Evolutionary conservation across 2,113 vertebrate genomes (phyloP).

Genomic region (Chaetura pelagica): DNA sequence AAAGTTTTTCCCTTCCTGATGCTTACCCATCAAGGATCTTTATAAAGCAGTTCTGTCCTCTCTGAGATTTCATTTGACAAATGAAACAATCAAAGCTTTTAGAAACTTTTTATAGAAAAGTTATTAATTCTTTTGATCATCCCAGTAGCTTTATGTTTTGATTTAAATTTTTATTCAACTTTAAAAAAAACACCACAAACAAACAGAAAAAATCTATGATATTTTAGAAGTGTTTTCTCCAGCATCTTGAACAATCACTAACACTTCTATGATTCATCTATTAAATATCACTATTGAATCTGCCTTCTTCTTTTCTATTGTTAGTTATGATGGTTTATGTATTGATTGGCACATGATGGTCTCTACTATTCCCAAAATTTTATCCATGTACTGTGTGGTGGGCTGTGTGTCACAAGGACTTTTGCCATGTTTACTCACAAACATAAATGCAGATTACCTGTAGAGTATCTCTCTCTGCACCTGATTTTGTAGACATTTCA

Average conservation of each 20-base stretch:
- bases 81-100: conserved; percentile 3
- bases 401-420: neutral
- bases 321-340: neutral
- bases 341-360: neutral
- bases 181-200: neutral
- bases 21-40: conserved; percentile 29
- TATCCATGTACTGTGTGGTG: neutral
- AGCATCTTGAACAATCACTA: neutral
- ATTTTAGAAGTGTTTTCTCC: neutral
- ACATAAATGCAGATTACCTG: neutral
- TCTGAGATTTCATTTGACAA: conserved; percentile 6
- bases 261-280: neutral
- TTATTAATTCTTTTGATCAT: neutral
- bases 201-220: neutral
- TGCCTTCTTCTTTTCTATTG: neutral
- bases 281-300: neutral
- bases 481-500: neutral
- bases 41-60: conserved; percentile 17
- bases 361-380: neutral
- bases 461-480: neutral
- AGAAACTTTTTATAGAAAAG: neutral
- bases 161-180: neutral
- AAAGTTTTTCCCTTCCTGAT: conserved; percentile 58
- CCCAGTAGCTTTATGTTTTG: neutral
- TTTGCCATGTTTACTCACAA: neutral